Conservation (phyloP, 2,888 invertebrate genomes). For the Mayetiola destructor region DNA sequence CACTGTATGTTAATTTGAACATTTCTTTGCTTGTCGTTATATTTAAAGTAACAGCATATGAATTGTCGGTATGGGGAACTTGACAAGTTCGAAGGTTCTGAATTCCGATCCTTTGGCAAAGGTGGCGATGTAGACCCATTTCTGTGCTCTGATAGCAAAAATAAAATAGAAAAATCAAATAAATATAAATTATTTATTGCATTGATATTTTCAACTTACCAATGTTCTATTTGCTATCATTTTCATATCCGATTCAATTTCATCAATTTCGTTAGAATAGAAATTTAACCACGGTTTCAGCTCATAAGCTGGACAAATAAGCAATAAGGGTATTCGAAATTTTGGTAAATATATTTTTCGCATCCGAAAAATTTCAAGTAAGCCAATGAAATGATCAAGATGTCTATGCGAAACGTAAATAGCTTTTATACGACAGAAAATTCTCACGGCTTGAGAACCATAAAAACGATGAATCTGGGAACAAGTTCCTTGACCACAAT, state of each 20-base stretch:
- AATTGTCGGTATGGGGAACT: too few species aligned
- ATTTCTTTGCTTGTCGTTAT: too few species aligned
- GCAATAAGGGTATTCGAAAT: not conserved
- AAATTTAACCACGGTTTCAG: not conserved
- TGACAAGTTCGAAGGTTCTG: too few species aligned
- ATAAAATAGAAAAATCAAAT: too few species aligned
- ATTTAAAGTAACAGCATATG: too few species aligned
- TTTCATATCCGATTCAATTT: not conserved
- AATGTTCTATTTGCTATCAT: not conserved
- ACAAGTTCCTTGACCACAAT: not conserved
- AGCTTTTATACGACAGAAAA: not conserved
- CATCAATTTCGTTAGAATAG: not conserved
- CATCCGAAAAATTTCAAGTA: not conserved
- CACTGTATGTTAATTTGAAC: too few species aligned
- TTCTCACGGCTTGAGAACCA: not conserved
- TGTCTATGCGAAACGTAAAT: not conserved
- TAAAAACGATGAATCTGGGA: not conserved
- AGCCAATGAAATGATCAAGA: not conserved
- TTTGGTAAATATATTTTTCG: not conserved
- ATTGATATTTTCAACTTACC: too few species aligned
- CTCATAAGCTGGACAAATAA: not conserved
- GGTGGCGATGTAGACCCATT: too few species aligned
- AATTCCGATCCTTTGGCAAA: too few species aligned
- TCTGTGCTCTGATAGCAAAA: too few species aligned
- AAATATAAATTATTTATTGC: too few species aligned